Evolutionary conservation across 2,113 vertebrate species (phyloP).

Genomic region (Delphinus delphis): DNA sequence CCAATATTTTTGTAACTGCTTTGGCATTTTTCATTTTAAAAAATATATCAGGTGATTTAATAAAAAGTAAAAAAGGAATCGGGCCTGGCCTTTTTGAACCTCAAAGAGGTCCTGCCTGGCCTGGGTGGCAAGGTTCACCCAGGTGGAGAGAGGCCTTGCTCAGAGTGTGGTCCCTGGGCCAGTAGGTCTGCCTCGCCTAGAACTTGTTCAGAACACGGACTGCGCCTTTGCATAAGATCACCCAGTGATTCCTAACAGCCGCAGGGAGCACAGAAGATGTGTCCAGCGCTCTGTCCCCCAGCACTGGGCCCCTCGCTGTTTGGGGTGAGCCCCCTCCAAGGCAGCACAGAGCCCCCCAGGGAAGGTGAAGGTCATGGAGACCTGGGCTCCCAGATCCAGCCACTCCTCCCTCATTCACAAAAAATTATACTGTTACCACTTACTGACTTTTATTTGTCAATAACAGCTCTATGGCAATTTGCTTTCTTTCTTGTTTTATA

Average conservation of each 20-base stretch:
- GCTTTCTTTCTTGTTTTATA: neutral
- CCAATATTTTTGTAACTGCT: neutral
- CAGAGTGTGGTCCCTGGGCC: neutral
- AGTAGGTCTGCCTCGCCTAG: neutral
- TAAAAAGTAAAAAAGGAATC: neutral
- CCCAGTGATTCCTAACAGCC: neutral
- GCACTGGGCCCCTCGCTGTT: neutral
- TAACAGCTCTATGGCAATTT: neutral
- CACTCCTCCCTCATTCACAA: neutral
- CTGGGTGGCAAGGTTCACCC: too few relatives aligned
- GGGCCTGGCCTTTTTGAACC: neutral
- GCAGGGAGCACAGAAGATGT: too few relatives aligned
- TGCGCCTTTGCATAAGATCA: neutral
- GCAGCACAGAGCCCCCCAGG: neutral
- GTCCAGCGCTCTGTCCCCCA: too few relatives aligned
- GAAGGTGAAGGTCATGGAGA: neutral
- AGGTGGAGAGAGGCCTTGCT: neutral
- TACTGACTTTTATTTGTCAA: neutral
- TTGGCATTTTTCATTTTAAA: neutral
- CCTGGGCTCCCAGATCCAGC: too few relatives aligned
- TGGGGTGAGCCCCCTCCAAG: neutral
- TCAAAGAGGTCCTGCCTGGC: neutral
- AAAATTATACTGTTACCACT: neutral
- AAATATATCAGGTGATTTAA: neutral
- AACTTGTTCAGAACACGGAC: neutral